Base-by-base conservation (phyloP, 2,888 invertebrate species). In the Hypselothyrea guttata region DNA sequence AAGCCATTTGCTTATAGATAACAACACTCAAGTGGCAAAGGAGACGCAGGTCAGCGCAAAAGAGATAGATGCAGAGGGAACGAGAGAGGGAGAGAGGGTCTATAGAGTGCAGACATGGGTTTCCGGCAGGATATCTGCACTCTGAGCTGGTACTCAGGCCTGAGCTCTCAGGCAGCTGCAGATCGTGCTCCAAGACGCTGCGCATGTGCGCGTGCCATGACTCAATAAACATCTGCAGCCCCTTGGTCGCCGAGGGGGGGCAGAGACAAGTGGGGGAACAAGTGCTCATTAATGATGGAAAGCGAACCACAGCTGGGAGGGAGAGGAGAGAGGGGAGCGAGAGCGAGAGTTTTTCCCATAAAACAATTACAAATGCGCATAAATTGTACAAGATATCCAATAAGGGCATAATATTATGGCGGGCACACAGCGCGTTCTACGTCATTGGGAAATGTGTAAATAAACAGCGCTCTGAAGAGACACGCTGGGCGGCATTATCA, bases 191-290 rank as follows among this genome's bases (percentile, higher is more conserved):
- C 48, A 33, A 40, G 41, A 37, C 3, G 5, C 16, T 54, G 65
- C 70, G 84, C 81, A 75, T 70, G 74, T 78, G 83, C 83, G 62
- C 86, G 84, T 83, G 85, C 75, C 66, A 46, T 27, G 65, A 58
- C 60, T 58, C 48, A 46, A 52, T 44, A 63, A 77, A 61, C 83
- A 79, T 69, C 55, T 73, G 68, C 31, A 42, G 2, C 52, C 55
- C 61, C 48, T 52, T 16, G 37, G 15, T 4, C 8, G 15, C n/a
- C 38, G 13, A 33, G 48, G 35, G 38, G 31, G 16, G n/a, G 18
- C 12, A 30, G 13, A 16, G 2, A 18, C 38, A 33, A 46, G 57
- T 56, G 56, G 46, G 37, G 55, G 49, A 4, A 22, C 60, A 65
- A 64, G 75, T 65, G 75, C 59, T 84, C 78, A 73, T 81, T 86